Evolutionary conservation across 2,113 vertebrate genomes (phyloP).

Genomic region (Uropsilus gracilis): DNA sequence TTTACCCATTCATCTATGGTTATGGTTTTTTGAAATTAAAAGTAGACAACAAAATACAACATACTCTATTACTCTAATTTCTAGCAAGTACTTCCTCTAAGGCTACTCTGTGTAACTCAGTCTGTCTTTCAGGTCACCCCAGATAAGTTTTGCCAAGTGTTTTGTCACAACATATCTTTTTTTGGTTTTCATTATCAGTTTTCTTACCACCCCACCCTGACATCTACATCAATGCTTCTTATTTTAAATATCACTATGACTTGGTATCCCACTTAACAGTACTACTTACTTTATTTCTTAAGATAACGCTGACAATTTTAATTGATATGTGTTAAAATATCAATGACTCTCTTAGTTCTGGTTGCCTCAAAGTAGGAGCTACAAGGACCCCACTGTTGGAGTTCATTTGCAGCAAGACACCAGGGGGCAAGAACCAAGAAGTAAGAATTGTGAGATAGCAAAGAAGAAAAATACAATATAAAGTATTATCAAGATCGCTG

Average conservation of each 20-base stretch:
- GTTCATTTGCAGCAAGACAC: no score
- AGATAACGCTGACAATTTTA: background rate
- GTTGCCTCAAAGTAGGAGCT: background rate
- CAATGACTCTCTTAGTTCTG: background rate
- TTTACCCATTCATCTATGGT: no score
- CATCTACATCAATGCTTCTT: background rate
- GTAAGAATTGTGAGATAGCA: no score
- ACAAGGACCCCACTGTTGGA: background rate
- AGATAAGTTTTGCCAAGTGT: background rate
- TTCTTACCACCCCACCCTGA: background rate
- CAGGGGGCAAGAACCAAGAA: no score
- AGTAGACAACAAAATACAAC: constrained; percentile 12
- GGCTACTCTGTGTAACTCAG: no score
- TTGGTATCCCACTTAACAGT: background rate
- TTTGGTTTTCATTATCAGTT: background rate
- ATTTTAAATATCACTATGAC: background rate
- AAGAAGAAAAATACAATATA: no score
- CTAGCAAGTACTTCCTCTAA: background rate
- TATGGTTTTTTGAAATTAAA: no score
- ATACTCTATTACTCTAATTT: background rate
- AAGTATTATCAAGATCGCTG: no score
- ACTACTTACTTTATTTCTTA: background rate
- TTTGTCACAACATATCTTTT: background rate
- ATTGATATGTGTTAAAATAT: background rate
- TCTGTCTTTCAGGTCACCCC: no score